Evolutionary conservation across 2,888 invertebrate genomes (phyloP).

Genomic region (Epiblema foenella): DNA sequence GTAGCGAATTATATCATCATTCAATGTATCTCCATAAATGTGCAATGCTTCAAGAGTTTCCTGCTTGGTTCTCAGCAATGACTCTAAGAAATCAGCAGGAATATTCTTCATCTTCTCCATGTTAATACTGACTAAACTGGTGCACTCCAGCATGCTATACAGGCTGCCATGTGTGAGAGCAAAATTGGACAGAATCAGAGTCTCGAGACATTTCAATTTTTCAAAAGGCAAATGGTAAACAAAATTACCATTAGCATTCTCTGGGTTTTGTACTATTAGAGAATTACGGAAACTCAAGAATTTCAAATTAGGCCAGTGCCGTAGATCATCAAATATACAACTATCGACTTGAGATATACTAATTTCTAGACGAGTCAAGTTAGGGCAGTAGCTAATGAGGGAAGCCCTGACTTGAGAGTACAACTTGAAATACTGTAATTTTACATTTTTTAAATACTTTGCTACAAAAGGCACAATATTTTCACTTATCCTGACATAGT

Average conservation of each 20-base stretch:
- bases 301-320: constrained; percentile 79
- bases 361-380: constrained; percentile 82
- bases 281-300: constrained; percentile 83
- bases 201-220: constrained; percentile 74
- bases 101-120: constrained; percentile 85
- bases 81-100: constrained; percentile 79
- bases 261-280: constrained; percentile 76
- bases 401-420: constrained; percentile 81
- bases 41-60: constrained; percentile 72
- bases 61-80: constrained; percentile 74
- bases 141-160: constrained; percentile 79
- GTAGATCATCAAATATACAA: constrained; percentile 81
- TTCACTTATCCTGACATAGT: constrained; percentile 80
- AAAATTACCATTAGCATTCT: constrained; percentile 79
- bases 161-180: constrained; percentile 78
- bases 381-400: constrained; percentile 80
- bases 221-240: constrained; percentile 81
- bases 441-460: constrained; percentile 81
- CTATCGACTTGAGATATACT: constrained; percentile 83
- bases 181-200: constrained; percentile 79
- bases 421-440: constrained; percentile 83
- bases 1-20: constrained; percentile 77
- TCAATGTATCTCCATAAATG: constrained; percentile 81
- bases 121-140: constrained; percentile 78
- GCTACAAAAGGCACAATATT: constrained; percentile 82